Base-by-base conservation (phyloP, 2,797 vertebrate genomes). In the Anguilla obscura region DNA sequence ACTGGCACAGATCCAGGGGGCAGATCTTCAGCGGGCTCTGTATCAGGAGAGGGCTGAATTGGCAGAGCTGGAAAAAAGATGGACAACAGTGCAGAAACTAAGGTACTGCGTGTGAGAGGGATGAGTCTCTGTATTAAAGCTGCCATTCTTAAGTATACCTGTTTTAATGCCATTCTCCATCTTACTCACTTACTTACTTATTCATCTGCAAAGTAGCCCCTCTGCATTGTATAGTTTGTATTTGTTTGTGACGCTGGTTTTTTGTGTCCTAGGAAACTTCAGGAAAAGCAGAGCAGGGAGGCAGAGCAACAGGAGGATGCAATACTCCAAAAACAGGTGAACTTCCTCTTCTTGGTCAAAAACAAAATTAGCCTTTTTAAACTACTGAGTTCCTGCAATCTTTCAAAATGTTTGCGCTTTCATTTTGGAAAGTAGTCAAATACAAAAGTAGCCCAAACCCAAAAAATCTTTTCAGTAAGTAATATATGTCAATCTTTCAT, bases 291-390 rank as follows among this genome's bases (percentile, higher is more conserved):
- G 24, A 27, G 8, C 12, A 36, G 66, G 79, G 69, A 89, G 52
- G 79, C 27, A 4, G 69, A 88, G 18, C 40, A 21, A 54, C 88
- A 90, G 2, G 10, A 92, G 90, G 84, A 90, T 87, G 79, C 60
- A 52, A 87, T 93, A 0, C 63, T 76, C 0, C 36, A 5, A 7
- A 52, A 92, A 40, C 91, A 92, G 94, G 96, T 96, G 88, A 90
- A 85, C 16, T 7, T 27, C 45, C 4, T 24, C 5, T 16, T 50
- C 12, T n/a, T 27, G 2, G 33, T 85, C 9, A 27, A 54, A 48
- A 86, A 50, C 1, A n/a, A 16, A 86, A 0, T 36, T 10, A 7
- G 33, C 18, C 4, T 36, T 14, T n/a, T 8, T 69, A n/a, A 74
- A 10, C 52, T 14, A 69, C 21, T 71, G 30, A 0, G 24, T 52